Percentiles rank a stretch among this genome's conserved stretches.
phyloP scores from a whole-genome alignment of 1,140 invertebrate species.

The Ylistrum balloti region DNA sequence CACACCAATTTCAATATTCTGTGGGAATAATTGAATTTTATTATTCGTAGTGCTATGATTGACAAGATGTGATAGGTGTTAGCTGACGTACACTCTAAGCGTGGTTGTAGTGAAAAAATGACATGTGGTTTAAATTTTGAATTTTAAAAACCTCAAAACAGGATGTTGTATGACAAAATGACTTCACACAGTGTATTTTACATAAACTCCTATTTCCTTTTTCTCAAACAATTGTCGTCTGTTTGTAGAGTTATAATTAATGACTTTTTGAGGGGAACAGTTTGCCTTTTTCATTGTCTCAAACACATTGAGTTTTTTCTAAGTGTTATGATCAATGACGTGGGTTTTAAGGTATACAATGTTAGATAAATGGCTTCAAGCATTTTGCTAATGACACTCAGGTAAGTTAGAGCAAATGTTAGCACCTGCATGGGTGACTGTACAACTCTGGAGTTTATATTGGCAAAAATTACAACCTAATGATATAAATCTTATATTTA shows the following conservation, averaged over 20 bases:
- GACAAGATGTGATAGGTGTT: too few species aligned
- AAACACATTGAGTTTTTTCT: not conserved
- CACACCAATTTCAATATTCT: too few species aligned
- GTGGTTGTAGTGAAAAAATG: not conserved
- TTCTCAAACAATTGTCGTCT: not conserved
- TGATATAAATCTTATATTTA: not conserved
- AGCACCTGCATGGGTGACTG: not conserved
- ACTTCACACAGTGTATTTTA: not conserved
- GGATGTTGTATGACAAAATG: not conserved
- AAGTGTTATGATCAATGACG: not conserved
- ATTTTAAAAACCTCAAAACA: not conserved
- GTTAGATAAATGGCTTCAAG: not conserved
- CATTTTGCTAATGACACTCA: not conserved
- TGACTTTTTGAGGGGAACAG: not conserved
- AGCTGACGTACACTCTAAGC: too few species aligned
- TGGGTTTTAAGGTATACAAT: not conserved
- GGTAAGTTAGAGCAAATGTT: not conserved
- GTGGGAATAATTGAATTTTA: too few species aligned
- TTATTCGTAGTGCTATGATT: too few species aligned
- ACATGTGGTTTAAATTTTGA: not conserved
- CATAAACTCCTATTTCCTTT: not conserved
- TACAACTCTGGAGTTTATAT: too few species aligned
- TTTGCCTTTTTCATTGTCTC: not conserved
- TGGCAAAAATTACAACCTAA: not conserved
- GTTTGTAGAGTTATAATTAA: not conserved